A percentile compares a stretch with the other conserved stretches of the same genome.
Conservation (phyloP, 1,140 invertebrate genomes). For the Leptestheria dahalacensis region DNA sequence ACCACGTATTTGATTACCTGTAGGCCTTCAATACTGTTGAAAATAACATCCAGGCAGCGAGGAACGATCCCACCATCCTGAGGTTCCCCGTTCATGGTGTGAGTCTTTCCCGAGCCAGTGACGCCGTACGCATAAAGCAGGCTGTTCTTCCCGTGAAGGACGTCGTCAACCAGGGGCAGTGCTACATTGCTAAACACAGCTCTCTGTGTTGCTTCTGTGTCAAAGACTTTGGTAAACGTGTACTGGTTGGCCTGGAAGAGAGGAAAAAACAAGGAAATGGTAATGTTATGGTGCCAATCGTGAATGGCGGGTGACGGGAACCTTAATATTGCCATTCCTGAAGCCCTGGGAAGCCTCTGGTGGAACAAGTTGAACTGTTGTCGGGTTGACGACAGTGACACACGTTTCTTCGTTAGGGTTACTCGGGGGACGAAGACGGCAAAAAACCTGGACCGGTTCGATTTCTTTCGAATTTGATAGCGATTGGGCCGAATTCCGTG, state of each 20-base stretch:
- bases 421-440: conserved; percentile 58
- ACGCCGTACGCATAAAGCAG: conserved; percentile 91
- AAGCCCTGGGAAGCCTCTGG: conserved; percentile 45
- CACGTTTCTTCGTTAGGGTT: conserved; percentile 46
- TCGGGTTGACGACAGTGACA: conserved; percentile 52
- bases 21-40: conserved; percentile 67
- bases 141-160: conserved; percentile 68
- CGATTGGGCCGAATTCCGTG: not conserved
- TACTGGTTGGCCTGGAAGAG: conserved; percentile 49
- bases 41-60: conserved; percentile 74
- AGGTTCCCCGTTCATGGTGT: conserved; percentile 72
- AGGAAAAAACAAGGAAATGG: conserved; percentile 2
- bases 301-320: too few relatives aligned
- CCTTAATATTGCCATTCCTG: conserved; percentile 33
- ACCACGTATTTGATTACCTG: conserved; percentile 34
- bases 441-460: conserved; percentile 72
- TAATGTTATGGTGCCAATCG: conserved; percentile 4
- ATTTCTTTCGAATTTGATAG: conserved; percentile 2
- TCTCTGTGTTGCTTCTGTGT: conserved; percentile 53
- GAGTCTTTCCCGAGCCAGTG: conserved; percentile 92
- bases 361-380: conserved; percentile 47
- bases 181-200: conserved; percentile 74
- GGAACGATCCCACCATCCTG: conserved; percentile 73
- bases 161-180: conserved; percentile 64
- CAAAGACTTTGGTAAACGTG: conserved; percentile 67